phyloP scores from a whole-genome alignment of 2,888 invertebrate species.

The Ennomos fuscantarius region DNA sequence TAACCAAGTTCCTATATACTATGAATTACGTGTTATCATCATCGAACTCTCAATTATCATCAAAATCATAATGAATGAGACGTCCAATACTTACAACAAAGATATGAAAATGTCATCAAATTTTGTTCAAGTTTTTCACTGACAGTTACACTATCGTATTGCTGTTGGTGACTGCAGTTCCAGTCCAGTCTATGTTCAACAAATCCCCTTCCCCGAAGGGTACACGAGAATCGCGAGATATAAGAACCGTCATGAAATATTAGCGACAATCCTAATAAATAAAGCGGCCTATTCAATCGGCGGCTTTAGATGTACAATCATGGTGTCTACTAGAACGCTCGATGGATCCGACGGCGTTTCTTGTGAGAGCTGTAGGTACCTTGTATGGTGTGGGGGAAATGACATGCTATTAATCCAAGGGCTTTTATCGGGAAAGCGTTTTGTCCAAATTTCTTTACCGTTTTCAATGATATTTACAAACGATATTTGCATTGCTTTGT shows the following conservation, averaged over 20 bases:
- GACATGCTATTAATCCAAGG: slow-evolving; percentile 9
- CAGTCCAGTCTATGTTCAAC: background rate
- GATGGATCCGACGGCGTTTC: slow-evolving; percentile 41
- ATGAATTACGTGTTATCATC: no score
- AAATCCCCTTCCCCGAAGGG: slow-evolving; percentile 1
- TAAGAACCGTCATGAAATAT: slow-evolving; percentile 16
- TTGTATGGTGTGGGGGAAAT: slow-evolving; percentile 42
- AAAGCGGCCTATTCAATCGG: slow-evolving; percentile 44
- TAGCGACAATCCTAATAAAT: slow-evolving; percentile 25
- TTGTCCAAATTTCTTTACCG: slow-evolving; percentile 1
- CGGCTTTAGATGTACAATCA: slow-evolving; percentile 51
- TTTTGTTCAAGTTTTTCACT: no score
- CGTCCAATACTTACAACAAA: no score
- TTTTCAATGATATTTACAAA: background rate
- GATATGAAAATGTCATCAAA: no score
- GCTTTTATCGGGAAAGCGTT: slow-evolving; percentile 19
- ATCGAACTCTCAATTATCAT: no score
- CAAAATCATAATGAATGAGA: no score
- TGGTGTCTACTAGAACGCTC: slow-evolving; percentile 48
- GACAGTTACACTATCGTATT: no score
- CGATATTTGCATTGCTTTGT: no score
- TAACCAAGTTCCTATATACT: no score
- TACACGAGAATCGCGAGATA: slow-evolving; percentile 12
- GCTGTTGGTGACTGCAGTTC: no score
- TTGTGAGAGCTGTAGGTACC: slow-evolving; percentile 34